Evolutionary conservation across 2,888 invertebrate species (phyloP), one percentile per base, ranked within the genome.

Genomic region (Eupithecia inturbata): DNA sequence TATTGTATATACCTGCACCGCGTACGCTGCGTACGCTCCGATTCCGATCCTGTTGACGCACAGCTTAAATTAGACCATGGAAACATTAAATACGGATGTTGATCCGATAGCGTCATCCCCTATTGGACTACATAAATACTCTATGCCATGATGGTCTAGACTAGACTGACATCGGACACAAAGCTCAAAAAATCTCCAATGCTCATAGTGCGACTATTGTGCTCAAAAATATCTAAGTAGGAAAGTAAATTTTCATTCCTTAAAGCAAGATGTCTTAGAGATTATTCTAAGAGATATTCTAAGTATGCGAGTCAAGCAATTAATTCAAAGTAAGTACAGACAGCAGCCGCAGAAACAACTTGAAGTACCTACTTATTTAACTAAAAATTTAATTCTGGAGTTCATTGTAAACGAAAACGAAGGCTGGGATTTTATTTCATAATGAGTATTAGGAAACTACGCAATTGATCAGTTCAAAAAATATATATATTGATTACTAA

Each of bases 251-350:
- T 76, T 73, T 75, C 75, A 78, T 79, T 80, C 76, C 78, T 63
- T 72, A 68, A 68, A 77, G 77, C 75, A 79, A 78, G 78, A 78
- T 79, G 75, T 66, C 70, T 53, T 70, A 72, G 79, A 78, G 75
- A 79, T 79, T 77, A 80, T 80, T 84, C 82, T 83, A 81, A 83
- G 82, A 82, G 84, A 89, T 86, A 92, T 93, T 84, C 88, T 81
- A 88, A 87, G 94, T 92, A 93, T 93, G 87, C 84, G 82, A 84
- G 84, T 76, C 74, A 84, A 85, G 84, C 87, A 86, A 88, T 89
- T 87, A 86, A 85, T 80, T 78, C 74, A 53, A 73, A 49, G 79
- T 79, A 77, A 31, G 80, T 79, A 80, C 77, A 36, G 80, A 73
- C 63, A 78, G 76, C 76, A 78, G 14, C 22, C 6, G 0, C 28